A percentile compares a stretch with the other conserved stretches of the same genome.
phyloP scores from a whole-genome alignment of 2,797 vertebrate genomes.

The Eurystomus glaucurus region DNA sequence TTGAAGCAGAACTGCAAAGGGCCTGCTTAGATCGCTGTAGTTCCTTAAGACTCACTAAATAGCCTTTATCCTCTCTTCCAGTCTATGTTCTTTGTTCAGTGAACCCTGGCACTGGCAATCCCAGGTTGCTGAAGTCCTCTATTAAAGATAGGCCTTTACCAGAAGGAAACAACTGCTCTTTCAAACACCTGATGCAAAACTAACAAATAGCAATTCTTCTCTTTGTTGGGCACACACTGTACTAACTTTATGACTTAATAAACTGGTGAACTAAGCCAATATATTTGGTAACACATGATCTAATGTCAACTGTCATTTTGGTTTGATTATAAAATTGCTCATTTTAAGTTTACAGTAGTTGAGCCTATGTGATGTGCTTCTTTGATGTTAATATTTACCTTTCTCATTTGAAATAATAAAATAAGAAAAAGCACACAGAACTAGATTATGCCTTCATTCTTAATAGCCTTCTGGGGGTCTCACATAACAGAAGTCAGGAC shows the following conservation, averaged over 20 bases:
- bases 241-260: constrained; percentile 43
- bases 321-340: background rate
- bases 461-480: background rate
- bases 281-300: background rate
- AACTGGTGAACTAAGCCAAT: background rate
- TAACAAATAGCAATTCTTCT: background rate
- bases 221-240: background rate
- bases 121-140: background rate
- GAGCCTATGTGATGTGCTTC: background rate
- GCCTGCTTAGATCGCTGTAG: background rate
- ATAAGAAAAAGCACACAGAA: background rate
- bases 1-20: background rate
- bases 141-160: background rate
- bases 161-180: background rate
- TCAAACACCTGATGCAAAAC: background rate
- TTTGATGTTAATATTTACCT: constrained; percentile 29
- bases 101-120: background rate
- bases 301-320: constrained; percentile 31
- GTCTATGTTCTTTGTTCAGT: background rate
- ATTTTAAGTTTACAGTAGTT: background rate
- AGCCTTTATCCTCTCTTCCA: background rate
- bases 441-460: background rate
- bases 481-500: background rate
- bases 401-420: constrained; percentile 22
- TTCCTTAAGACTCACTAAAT: background rate